phyloP scores from a whole-genome alignment of 2,113 vertebrate genomes.

The Centropus unirufus region DNA sequence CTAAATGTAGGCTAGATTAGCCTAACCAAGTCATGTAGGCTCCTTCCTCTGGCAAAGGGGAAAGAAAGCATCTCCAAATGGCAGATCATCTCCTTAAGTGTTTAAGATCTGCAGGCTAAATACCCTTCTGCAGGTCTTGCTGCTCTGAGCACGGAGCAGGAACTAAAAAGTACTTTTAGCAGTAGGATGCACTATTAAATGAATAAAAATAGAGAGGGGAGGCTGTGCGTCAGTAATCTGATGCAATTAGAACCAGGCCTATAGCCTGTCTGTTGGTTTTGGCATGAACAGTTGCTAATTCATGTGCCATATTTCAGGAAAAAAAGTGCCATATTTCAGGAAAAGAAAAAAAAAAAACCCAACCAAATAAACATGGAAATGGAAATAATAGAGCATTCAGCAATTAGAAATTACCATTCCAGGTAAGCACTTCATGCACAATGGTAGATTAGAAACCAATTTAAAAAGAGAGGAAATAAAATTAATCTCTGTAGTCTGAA shows the following conservation, averaged over 20 bases:
- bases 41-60: background rate
- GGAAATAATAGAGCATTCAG: background rate
- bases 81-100: background rate
- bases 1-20: background rate
- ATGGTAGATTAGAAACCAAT: background rate
- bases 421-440: background rate
- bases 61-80: background rate
- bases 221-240: background rate
- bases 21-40: background rate
- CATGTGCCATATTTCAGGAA: background rate
- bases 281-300: background rate
- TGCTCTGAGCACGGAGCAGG: background rate
- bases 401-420: background rate
- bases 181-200: background rate
- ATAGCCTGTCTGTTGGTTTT: background rate
- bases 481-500: background rate
- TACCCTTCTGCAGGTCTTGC: background rate
- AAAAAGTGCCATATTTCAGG: background rate
- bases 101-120: background rate
- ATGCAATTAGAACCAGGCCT: background rate
- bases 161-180: background rate
- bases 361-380: background rate
- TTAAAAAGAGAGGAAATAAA: background rate
- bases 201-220: background rate
- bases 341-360: background rate